Conservation (phyloP, 1,140 invertebrate genomes). For the Caenorhabditis brenneri region DNA sequence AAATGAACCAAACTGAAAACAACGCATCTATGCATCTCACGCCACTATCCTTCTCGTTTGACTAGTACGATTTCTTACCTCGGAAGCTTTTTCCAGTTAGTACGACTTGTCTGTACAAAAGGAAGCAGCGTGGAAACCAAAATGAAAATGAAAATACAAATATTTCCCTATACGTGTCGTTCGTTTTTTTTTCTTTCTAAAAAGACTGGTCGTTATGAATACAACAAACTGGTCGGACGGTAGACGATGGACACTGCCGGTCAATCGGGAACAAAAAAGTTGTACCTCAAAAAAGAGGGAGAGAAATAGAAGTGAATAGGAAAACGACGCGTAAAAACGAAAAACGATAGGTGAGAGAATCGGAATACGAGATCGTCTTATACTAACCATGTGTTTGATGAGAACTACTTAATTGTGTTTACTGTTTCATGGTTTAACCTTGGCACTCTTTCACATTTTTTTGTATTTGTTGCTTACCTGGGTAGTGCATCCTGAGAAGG, state of each 20-base stretch:
- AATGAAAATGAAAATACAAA: slow-evolving; percentile 27
- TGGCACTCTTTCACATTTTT: too few relatives aligned
- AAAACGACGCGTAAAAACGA: background rate
- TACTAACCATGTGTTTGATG: background rate
- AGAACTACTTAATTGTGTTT: background rate
- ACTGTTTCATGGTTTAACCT: background rate
- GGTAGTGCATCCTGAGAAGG: too few relatives aligned
- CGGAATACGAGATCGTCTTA: background rate
- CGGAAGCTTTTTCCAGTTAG: background rate
- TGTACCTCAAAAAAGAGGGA: background rate
- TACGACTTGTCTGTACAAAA: background rate
- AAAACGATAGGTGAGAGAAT: background rate
- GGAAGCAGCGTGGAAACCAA: background rate
- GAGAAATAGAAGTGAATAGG: background rate
- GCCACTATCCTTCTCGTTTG: too few relatives aligned
- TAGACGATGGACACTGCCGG: slow-evolving; percentile 27
- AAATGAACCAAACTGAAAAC: too few relatives aligned
- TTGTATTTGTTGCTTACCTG: too few relatives aligned
- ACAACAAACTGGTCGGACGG: slow-evolving; percentile 15
- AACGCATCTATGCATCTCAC: too few relatives aligned
- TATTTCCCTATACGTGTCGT: background rate
- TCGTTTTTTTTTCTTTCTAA: slow-evolving; percentile 4
- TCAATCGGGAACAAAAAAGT: slow-evolving; percentile 14
- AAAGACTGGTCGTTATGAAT: slow-evolving; percentile 31
- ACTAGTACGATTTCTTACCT: too few relatives aligned